Base-by-base conservation (phyloP, 2,888 invertebrate species). In the Lasioglossum villosulum region DNA sequence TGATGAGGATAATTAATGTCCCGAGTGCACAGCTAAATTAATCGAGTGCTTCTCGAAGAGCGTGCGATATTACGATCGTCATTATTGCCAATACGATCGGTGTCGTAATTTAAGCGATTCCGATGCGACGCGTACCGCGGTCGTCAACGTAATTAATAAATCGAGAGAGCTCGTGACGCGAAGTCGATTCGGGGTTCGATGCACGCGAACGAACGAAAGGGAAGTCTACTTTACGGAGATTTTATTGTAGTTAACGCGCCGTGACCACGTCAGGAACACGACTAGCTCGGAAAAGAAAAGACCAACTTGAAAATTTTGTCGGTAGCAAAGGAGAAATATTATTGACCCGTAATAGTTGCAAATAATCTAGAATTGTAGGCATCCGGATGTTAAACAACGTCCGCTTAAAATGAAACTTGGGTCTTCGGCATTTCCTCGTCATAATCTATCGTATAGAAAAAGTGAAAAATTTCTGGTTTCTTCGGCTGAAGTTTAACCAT, bases 1-100 rank as follows among this genome's bases (percentile, higher is more conserved):
- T 86, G 87, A 89, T 84, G 88, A 84, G 82, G 73, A 83, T 90
- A 91, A 91, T 91, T 90, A 92, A 91, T 86, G 89, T 91, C 84
- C 88, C 82, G 70, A 80, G 83, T 85, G 82, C 81, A 72, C 42
- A 75, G 76, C 56, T 80, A 86, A 90, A 91, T 90, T 90, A 90
- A 91, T 90, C 89, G 86, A 87, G 84, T 71, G 80, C 42, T 75
- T 16, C 85, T 79, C 87, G 89, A 83, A 77, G 74, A 76, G 63
- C 73, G 70, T 52, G 78, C 71, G 78, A 81, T 80, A 86, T 81
- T 76, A 56, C 82, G 63, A 71, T 82, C 79, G 73, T 80, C 75
- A 30, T 80, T 83, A 77, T 79, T 79, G 37, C 73, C 78, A 72
- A n/a, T 84, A 72, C 56, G 75, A 39, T 78, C 82, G 39, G 78